phyloP scores from a whole-genome alignment of 2,113 vertebrate genomes.

The Tiliqua scincoides region DNA sequence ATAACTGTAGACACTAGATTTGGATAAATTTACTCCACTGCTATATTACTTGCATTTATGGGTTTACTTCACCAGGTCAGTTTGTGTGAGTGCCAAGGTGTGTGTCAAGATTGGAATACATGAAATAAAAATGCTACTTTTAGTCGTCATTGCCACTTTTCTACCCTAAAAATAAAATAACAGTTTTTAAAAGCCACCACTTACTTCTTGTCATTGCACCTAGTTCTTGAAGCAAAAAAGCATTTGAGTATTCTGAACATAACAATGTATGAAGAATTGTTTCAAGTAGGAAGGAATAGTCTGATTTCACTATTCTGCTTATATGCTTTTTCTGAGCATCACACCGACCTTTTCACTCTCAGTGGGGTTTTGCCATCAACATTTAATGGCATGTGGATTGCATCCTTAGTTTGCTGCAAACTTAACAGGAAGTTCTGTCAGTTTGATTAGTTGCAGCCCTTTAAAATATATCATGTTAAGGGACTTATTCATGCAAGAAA shows the following conservation, averaged over 20 bases:
- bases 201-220: neutral
- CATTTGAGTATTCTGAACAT: conserved; percentile 8
- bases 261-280: conserved; percentile 25
- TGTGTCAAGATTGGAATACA: neutral
- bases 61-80: neutral
- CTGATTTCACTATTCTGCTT: conserved; percentile 22
- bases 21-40: neutral
- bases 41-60: neutral
- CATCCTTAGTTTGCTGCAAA: conserved; percentile 43
- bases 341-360: neutral
- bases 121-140: no score
- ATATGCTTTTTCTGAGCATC: neutral
- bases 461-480: neutral
- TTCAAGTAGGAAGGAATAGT: conserved; percentile 21
- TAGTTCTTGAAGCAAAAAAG: conserved; percentile 12
- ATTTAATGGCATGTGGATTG: neutral
- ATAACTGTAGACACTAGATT: neutral
- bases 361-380: neutral
- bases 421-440: conserved; percentile 39
- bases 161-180: no score
- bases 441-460: neutral
- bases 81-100: neutral
- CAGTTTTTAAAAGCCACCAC: no score
- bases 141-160: no score
- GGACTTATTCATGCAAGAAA: neutral